These are phyloP conservation scores for Chloroceryle inda DNA, from an alignment of 2,797 vertebrate species.

Conservation along the genomic window DNA sequence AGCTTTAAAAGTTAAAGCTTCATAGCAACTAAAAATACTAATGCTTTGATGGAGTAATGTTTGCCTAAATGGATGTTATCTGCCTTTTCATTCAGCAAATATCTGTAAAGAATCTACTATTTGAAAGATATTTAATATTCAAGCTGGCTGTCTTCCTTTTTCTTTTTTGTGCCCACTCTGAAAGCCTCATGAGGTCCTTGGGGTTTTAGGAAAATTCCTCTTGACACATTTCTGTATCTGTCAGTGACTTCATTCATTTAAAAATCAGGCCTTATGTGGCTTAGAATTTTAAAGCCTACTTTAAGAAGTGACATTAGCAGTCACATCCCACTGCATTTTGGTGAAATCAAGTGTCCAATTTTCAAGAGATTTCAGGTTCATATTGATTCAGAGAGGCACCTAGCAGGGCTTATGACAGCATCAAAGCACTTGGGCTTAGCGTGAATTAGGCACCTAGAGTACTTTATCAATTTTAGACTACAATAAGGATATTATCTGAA, in stretches of 20 bases:
- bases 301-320: slow-evolving; percentile 17
- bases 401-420: neutral
- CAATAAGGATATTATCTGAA: slow-evolving; percentile 35
- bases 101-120: neutral
- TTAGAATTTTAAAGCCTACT: neutral
- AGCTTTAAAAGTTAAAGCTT: neutral
- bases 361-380: neutral
- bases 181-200: neutral
- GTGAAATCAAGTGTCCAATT: slow-evolving; percentile 19
- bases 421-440: slow-evolving; percentile 9
- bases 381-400: slow-evolving; percentile 2
- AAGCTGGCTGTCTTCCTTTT: neutral
- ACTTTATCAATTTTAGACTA: slow-evolving; percentile 23
- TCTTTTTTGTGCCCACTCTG: neutral
- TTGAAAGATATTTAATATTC: neutral
- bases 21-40: neutral
- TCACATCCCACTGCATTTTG: neutral
- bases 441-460: slow-evolving; percentile 25
- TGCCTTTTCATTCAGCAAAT: neutral
- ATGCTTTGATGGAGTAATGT: neutral
- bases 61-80: neutral
- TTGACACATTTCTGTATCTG: neutral
- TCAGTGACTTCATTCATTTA: neutral
- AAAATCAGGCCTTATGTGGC: neutral
- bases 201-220: neutral